These are phyloP conservation scores for Malurus elegans DNA, from an alignment of 2,113 vertebrate species.

Conservation along the genomic window DNA sequence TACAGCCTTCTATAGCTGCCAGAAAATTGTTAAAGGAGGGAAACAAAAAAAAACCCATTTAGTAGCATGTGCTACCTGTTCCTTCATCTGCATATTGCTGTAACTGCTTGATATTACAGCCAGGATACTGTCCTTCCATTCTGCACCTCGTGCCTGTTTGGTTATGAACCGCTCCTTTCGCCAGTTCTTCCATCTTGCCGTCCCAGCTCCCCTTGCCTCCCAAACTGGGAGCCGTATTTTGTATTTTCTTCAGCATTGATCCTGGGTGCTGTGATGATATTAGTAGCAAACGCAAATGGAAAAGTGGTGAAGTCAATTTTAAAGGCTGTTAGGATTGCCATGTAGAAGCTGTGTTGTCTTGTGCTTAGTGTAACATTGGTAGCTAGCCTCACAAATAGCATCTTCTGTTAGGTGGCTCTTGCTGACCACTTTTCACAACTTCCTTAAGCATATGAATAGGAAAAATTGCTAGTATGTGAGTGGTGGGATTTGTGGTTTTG, in stretches of 20 bases:
- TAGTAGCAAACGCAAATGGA: neutral
- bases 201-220: neutral
- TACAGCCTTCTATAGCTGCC: neutral
- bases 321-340: neutral
- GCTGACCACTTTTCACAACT: neutral
- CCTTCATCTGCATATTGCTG: neutral
- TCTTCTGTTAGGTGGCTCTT: neutral
- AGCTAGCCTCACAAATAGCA: neutral
- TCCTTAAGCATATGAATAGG: neutral
- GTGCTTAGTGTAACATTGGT: neutral
- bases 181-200: neutral
- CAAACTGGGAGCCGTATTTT: neutral
- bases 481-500: neutral
- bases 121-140: neutral
- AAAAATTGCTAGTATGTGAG: neutral
- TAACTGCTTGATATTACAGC: neutral
- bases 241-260: neutral
- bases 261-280: neutral
- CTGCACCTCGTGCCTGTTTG: rapidly evolving
- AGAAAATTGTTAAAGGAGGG: neutral
- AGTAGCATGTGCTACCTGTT: neutral
- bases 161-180: neutral
- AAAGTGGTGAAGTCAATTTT: neutral
- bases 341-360: neutral
- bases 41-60: neutral